A percentile compares a stretch with the other conserved stretches of the same genome.
Conservation (phyloP, 2,113 vertebrate genomes). For the Telmatochromis sp. region DNA sequence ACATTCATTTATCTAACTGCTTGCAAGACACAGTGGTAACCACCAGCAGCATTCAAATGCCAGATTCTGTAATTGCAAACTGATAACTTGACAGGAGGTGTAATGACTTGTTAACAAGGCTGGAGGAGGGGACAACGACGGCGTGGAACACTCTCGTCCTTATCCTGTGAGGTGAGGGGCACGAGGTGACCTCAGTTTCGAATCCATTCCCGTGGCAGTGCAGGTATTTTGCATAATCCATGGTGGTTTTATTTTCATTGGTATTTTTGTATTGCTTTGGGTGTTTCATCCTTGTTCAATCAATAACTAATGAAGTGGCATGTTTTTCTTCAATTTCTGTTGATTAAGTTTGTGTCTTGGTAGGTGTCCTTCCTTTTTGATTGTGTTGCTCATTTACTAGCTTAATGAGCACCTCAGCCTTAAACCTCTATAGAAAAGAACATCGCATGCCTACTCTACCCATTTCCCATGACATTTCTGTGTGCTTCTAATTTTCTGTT, state of each 20-base stretch:
- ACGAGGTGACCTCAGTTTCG: slow-evolving; percentile 10
- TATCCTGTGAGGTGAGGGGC: neutral
- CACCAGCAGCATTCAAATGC: slow-evolving; percentile 12
- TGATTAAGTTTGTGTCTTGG: neutral
- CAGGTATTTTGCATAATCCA: neutral
- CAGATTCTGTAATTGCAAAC: slow-evolving; percentile 12
- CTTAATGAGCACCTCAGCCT: neutral
- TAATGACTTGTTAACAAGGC: slow-evolving; percentile 53
- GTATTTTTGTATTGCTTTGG: neutral
- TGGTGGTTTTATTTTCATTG: neutral
- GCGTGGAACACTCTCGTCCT: slow-evolving; percentile 9
- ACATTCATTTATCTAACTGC: slow-evolving; percentile 17
- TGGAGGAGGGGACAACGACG: neutral
- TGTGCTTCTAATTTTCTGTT: neutral
- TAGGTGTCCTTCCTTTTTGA: neutral
- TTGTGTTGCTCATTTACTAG: neutral
- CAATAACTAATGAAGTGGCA: neutral
- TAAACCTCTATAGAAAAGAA: neutral
- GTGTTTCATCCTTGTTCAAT: neutral
- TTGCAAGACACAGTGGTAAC: neutral
- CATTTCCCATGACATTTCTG: neutral
- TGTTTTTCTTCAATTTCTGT: neutral
- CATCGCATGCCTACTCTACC: neutral
- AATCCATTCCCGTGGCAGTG: neutral
- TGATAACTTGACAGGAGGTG: slow-evolving; percentile 43